Evolutionary conservation across 2,113 vertebrate genomes (phyloP).

Genomic region (Talpa occidentalis): DNA sequence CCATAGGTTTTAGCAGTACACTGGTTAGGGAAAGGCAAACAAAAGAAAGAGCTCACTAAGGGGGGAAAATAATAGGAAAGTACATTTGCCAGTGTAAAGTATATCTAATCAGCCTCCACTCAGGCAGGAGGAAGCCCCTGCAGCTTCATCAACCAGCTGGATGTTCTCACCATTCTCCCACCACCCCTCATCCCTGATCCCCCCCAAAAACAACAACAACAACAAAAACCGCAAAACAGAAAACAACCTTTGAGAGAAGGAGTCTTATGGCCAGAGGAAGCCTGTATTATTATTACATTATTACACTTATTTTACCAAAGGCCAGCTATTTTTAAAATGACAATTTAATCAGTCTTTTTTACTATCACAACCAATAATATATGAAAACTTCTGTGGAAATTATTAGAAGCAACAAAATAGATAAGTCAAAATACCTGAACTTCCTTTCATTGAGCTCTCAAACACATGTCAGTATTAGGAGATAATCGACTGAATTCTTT

Average conservation of each 20-base stretch:
- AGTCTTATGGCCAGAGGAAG: neutral
- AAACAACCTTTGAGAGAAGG: neutral
- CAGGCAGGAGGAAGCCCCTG: neutral
- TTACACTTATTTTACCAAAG: neutral
- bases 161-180: neutral
- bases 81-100: neutral
- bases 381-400: neutral
- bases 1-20: neutral
- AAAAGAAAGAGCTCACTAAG: neutral
- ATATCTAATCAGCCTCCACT: neutral
- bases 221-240: too few species aligned
- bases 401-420: neutral
- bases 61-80: neutral
- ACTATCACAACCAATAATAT: neutral
- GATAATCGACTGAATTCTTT: neutral
- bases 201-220: too few species aligned
- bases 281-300: neutral
- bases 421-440: neutral
- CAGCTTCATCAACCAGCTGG: neutral
- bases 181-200: neutral
- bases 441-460: neutral
- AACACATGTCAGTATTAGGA: neutral
- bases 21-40: neutral
- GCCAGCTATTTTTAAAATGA: neutral
- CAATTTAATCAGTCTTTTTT: neutral